A percentile compares a stretch with the other conserved stretches of the same genome.
Conservation (phyloP, 64 coral and sea anemone genomes). For the Platygyra sinensis region DNA sequence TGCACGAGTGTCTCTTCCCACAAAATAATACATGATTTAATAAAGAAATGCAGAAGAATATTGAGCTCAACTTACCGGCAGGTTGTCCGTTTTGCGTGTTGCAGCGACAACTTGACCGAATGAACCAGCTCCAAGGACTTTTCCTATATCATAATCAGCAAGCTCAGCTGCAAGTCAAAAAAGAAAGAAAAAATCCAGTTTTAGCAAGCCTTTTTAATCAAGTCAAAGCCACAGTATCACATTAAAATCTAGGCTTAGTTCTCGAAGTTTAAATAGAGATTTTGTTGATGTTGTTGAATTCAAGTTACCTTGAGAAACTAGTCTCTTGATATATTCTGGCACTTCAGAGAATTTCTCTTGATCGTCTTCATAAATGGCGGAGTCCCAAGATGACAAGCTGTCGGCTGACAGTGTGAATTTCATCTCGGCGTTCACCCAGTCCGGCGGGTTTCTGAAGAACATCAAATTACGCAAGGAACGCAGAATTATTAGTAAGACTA, state of each 20-base stretch:
- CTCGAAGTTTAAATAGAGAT: too few relatives aligned
- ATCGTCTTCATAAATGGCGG: not conserved
- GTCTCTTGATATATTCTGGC: not conserved
- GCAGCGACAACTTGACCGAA: slow-evolving; percentile 10
- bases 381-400: not conserved
- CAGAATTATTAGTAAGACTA: not conserved
- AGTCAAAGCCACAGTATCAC: too few relatives aligned
- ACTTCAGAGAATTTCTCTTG: not conserved
- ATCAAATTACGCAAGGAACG: not conserved
- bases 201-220: too few relatives aligned
- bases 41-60: too few relatives aligned
- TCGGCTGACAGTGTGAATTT: too few relatives aligned
- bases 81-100: not conserved
- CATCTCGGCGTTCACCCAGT: not conserved
- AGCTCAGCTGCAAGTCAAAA: not conserved
- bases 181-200: not conserved
- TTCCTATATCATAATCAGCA: not conserved
- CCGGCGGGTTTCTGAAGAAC: not conserved
- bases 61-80: not conserved
- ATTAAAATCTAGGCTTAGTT: too few relatives aligned
- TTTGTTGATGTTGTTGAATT: not conserved
- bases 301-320: not conserved
- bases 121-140: not conserved
- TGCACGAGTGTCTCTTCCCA: too few relatives aligned
- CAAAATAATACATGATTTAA: too few relatives aligned